phyloP scores from a whole-genome alignment of 2,113 vertebrate genomes.

The Cheilinus undulatus region DNA sequence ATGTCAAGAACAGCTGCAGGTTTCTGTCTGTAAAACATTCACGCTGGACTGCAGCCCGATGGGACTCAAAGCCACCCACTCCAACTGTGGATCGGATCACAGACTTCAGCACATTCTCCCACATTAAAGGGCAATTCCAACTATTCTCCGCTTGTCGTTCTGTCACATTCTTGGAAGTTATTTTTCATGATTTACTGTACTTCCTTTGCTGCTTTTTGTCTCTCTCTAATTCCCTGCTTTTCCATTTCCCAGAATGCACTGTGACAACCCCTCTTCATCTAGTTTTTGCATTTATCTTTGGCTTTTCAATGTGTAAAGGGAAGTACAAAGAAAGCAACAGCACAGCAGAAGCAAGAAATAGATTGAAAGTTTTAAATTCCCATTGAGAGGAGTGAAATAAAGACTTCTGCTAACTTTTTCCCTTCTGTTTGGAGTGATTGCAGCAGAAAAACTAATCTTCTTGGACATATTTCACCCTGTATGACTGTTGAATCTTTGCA shows the following conservation, averaged over 20 bases:
- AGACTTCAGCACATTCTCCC: constrained; percentile 61
- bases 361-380: constrained; percentile 26
- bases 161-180: not conserved
- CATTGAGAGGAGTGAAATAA: not conserved
- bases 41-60: constrained; percentile 54
- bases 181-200: too few species aligned
- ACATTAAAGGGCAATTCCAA: constrained; percentile 50
- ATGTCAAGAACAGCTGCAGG: constrained; percentile 65
- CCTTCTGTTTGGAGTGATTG: not conserved
- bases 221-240: not conserved
- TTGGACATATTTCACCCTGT: not conserved
- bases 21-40: constrained; percentile 60
- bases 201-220: not conserved
- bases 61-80: constrained; percentile 69
- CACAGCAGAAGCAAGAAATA: not conserved
- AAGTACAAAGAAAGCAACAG: not conserved
- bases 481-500: not conserved
- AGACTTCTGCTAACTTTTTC: not conserved
- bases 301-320: constrained; percentile 7
- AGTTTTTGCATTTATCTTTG: not conserved
- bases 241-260: constrained; percentile 8
- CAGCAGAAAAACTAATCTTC: not conserved
- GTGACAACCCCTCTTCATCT: not conserved
- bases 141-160: constrained; percentile 13
- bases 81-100: constrained; percentile 58